Evolutionary conservation across 2,113 vertebrate genomes (phyloP).

Genomic region (Aptenodytes patagonicus): DNA sequence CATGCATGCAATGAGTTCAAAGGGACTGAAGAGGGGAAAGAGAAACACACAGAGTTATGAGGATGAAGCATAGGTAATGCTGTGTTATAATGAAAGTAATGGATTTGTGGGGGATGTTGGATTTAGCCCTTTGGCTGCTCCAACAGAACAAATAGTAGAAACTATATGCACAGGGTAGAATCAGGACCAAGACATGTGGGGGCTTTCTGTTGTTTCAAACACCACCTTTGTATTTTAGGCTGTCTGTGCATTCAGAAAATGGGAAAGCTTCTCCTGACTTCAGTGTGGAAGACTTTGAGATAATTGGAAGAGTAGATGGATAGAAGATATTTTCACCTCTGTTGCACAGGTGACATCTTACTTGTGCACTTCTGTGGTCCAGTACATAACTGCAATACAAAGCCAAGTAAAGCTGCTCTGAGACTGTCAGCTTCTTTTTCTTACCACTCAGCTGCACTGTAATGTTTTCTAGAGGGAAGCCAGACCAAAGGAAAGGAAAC

Average conservation of each 20-base stretch:
- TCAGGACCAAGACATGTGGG: fast-evolving
- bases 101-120: background rate
- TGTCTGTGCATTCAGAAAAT: background rate
- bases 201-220: background rate
- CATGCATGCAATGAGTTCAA: background rate
- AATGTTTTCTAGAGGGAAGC: background rate
- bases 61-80: background rate
- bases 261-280: background rate
- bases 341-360: background rate
- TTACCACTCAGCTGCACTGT: background rate
- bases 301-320: background rate
- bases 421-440: background rate
- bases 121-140: background rate
- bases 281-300: background rate
- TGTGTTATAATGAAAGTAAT: background rate
- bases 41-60: background rate
- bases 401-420: background rate
- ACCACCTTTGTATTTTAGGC: background rate
- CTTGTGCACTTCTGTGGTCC: background rate
- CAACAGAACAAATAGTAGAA: background rate
- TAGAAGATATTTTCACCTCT: background rate
- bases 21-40: background rate
- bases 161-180: background rate
- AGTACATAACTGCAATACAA: background rate
- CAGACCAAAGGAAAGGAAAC: background rate